Evolutionary conservation across 1,140 invertebrate genomes (phyloP), one percentile per base, ranked within the genome.

Genomic region (Mylabris phalerata): DNA sequence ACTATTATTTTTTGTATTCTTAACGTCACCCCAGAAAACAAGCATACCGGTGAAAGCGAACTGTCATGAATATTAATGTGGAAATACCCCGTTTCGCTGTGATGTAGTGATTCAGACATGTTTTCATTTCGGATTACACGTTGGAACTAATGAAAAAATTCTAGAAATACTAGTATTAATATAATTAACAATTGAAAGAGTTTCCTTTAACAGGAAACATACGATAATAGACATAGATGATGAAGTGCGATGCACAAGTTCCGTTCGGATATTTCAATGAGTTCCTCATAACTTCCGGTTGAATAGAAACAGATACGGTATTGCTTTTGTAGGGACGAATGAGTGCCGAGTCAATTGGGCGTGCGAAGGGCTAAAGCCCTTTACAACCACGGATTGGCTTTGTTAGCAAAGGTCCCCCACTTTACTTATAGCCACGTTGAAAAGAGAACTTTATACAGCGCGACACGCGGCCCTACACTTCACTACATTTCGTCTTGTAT

Each of bases 321-420:
- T 42, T 42, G 41, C 50, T 60, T 61, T 62, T 62, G 63, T 62
- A 59, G 58, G 55, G 57, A 46, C 55, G 57, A 59, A 57, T 62
- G 65, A 52, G 65, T 64, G 62, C 60, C 59, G 63, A 67, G 66
- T 65, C 67, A 69, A 69, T 69, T 69, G 67, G 67, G 65, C 67
- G 63, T 69, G 59, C 60, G 49, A 48, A 61, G 55, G 64, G 63
- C 50, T 50, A 56, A 45, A 60, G 54, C 64, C 55, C 61, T 64
- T 57, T 50, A 58, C 61, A 48, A 57, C 54, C 50, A 48, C 57
- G 67, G 65, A 69, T 69, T 69, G 67, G 67, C 67, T 69, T 69
- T 69, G 65, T 66, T 66, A 65, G 60, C 57, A 52, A 42, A 11
- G 61, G 61, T 61, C 58, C 55, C 62, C 50, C 32, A 32, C 32